Percentiles rank a stretch among this genome's conserved stretches.
phyloP scores from a whole-genome alignment of 2,888 invertebrate species.

The Sinohyriopsis cumingii region DNA sequence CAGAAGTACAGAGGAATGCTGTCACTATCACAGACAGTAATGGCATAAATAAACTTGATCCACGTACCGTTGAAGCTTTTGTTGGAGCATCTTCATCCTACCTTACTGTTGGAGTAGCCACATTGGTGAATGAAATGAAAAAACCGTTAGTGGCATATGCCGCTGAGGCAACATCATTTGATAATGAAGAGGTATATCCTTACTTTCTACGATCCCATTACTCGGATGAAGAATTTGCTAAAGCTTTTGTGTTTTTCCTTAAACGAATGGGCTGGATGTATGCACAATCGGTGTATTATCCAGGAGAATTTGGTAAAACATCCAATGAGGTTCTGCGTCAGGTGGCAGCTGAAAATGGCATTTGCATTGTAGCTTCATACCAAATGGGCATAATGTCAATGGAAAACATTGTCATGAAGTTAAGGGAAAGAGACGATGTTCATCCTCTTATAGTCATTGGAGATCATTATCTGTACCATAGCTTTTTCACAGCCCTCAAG shows the following conservation, averaged over 20 bases:
- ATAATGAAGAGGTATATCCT: conserved; percentile 42
- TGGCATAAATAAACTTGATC: conserved; percentile 48
- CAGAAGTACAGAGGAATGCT: conserved; percentile 46
- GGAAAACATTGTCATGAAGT: conserved; percentile 25
- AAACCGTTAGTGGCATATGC: conserved; percentile 73
- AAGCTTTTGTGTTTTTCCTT: conserved; percentile 67
- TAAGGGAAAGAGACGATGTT: conserved; percentile 40
- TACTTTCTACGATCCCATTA: conserved; percentile 49
- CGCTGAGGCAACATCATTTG: conserved; percentile 43
- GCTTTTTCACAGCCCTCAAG: conserved; percentile 38
- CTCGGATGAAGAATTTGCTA: conserved; percentile 37
- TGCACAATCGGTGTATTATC: conserved; percentile 59
- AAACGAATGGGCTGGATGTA: conserved; percentile 70
- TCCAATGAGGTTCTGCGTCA: conserved; percentile 36
- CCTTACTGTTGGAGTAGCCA: conserved; percentile 58
- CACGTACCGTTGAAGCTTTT: conserved; percentile 56
- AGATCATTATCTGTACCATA: conserved; percentile 17
- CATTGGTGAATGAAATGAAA: conserved; percentile 73
- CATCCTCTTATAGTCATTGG: conserved; percentile 54
- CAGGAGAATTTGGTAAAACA: conserved; percentile 37
- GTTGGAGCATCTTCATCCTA: conserved; percentile 46
- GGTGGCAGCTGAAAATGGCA: conserved; percentile 54
- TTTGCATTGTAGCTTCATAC: conserved; percentile 61
- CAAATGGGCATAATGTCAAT: background rate
- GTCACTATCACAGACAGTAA: conserved; percentile 38